Evolutionary conservation across 2,888 invertebrate genomes (phyloP).

Genomic region (Zelleria hepariella): DNA sequence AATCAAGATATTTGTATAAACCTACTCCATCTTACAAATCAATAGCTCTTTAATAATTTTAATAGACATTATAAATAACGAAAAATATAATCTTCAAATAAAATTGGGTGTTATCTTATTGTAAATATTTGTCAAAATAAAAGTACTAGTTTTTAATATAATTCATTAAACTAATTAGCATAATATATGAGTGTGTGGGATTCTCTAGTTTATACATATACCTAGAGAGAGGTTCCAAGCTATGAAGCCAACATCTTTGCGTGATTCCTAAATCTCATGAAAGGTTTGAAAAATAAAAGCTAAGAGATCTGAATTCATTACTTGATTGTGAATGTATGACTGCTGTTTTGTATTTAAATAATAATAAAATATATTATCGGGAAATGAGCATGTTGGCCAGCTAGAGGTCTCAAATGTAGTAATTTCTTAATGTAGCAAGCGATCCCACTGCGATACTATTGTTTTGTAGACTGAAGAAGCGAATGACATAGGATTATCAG

Average conservation of each 20-base stretch:
- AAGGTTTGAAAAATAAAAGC: not conserved
- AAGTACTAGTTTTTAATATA: not conserved
- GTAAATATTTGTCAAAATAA: constrained; percentile 5
- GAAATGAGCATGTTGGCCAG: not conserved
- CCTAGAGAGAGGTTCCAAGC: too few relatives aligned
- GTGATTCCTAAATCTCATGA: not conserved
- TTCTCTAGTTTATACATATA: not conserved
- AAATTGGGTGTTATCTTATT: not conserved
- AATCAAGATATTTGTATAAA: not conserved
- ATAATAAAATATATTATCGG: not conserved
- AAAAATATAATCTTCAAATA: not conserved
- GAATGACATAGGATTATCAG: too few relatives aligned
- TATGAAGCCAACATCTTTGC: not conserved
- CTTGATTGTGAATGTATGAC: not conserved
- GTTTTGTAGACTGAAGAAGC: not conserved
- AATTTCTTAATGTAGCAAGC: too few relatives aligned
- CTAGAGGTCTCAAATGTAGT: not conserved
- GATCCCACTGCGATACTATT: too few relatives aligned
- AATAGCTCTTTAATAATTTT: too few relatives aligned
- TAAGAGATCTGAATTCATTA: constrained; percentile 3
- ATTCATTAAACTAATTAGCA: not conserved
- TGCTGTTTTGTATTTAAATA: not conserved
- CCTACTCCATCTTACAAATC: not conserved
- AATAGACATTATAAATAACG: too few relatives aligned
- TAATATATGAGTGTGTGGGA: constrained; percentile 7